These are phyloP conservation scores for Melanaphis sacchari DNA, from an alignment of 1,140 invertebrate genomes.

Conservation along the genomic window DNA sequence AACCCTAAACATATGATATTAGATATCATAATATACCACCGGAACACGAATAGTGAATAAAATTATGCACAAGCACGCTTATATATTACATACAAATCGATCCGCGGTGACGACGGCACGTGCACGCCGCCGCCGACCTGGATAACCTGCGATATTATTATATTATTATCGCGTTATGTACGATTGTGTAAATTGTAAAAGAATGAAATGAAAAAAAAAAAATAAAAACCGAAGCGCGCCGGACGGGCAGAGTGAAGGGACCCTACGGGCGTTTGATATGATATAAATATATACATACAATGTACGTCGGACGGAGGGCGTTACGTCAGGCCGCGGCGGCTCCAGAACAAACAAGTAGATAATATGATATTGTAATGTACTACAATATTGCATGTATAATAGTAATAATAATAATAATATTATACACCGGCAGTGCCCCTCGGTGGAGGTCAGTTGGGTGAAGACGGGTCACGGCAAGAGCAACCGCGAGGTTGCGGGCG, in stretches of 20 bases:
- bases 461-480: slow-evolving; percentile 25
- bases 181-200: neutral
- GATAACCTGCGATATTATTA: neutral
- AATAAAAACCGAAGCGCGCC: neutral
- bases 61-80: neutral
- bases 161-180: neutral
- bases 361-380: neutral
- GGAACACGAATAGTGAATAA: neutral
- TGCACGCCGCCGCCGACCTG: slow-evolving; percentile 5
- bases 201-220: neutral
- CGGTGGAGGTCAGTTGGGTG: neutral
- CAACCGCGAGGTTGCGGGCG: slow-evolving; percentile 27
- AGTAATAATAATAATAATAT: neutral
- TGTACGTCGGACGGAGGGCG: neutral
- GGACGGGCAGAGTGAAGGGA: slow-evolving; percentile 11
- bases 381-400: neutral
- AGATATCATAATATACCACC: neutral
- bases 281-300: neutral
- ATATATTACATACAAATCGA: neutral
- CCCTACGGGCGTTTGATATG: neutral
- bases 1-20: neutral
- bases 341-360: neutral
- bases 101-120: slow-evolving; percentile 30
- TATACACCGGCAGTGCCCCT: slow-evolving; percentile 8
- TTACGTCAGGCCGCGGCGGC: neutral